Percentiles rank a stretch among this genome's conserved stretches.
Conservation (phyloP, 2,888 invertebrate species). For the Cantharis nigra region DNA sequence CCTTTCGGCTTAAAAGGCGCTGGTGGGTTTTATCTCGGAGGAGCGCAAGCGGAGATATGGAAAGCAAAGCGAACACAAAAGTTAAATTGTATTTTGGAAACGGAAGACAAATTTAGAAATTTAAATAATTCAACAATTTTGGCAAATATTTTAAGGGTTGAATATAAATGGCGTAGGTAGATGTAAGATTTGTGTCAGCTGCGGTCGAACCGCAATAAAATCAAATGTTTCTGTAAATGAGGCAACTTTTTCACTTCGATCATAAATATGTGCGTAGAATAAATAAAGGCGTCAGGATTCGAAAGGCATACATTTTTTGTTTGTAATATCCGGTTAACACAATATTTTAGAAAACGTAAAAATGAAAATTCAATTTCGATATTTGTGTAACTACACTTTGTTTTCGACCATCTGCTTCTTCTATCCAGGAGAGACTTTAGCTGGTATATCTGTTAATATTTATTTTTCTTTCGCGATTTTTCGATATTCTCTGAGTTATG, state of each 20-base stretch:
- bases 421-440: neutral
- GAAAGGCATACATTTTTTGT: neutral
- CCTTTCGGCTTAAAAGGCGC: too few species aligned
- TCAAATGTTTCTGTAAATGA: conserved; percentile 24
- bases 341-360: conserved; percentile 25
- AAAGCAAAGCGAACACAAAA: neutral
- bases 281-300: conserved; percentile 3
- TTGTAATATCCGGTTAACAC: conserved; percentile 19
- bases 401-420: conserved; percentile 23
- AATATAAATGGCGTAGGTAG: neutral
- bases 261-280: conserved; percentile 11
- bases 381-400: conserved; percentile 6
- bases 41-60: neutral
- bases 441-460: conserved; percentile 19
- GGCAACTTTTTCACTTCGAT: conserved; percentile 6
- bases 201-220: conserved; percentile 27
- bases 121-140: conserved; percentile 3
- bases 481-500: conserved; percentile 23
- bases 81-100: neutral
- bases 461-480: conserved; percentile 20
- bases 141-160: conserved; percentile 1
- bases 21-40: neutral
- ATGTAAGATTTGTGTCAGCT: conserved; percentile 20
- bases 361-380: conserved; percentile 28
- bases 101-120: neutral